A percentile compares a stretch with the other conserved stretches of the same genome.
Evolutionary conservation across 2,113 vertebrate genomes (phyloP).

Genomic region (Chelonoidis abingdonii): DNA sequence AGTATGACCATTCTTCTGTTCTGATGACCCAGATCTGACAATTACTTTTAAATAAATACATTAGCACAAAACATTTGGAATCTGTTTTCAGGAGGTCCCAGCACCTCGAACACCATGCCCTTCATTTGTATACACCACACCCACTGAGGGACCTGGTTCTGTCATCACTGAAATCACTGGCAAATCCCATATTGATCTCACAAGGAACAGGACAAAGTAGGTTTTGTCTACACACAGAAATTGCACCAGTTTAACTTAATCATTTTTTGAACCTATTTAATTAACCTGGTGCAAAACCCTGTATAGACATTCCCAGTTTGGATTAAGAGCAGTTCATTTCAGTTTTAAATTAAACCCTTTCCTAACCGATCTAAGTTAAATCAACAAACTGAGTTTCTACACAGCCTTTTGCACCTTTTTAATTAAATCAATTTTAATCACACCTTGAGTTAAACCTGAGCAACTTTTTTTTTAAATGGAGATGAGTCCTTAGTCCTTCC

Average conservation of each 20-base stretch:
- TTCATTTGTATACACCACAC: accelerated
- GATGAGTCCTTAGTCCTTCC: neutral
- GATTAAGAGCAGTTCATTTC: neutral
- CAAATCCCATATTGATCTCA: neutral
- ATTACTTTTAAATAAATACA: neutral
- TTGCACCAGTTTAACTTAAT: neutral
- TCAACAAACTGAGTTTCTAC: neutral
- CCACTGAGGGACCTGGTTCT: neutral
- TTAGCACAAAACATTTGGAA: neutral
- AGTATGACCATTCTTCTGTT: neutral
- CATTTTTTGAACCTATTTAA: neutral
- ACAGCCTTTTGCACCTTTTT: neutral
- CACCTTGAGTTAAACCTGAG: neutral
- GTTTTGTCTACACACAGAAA: neutral
- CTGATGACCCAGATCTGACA: neutral
- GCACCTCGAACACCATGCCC: neutral
- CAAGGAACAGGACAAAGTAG: neutral
- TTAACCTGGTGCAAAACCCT: neutral
- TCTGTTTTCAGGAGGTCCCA: neutral
- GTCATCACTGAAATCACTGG: neutral
- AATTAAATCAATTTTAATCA: neutral
- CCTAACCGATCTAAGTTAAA: neutral
- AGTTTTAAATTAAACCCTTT: neutral
- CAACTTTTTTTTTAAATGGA: neutral
- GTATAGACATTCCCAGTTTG: neutral